Percentiles rank a stretch among this genome's conserved stretches.
Conservation (phyloP, 2,888 invertebrate species). For the Eustalomyia histrio region DNA sequence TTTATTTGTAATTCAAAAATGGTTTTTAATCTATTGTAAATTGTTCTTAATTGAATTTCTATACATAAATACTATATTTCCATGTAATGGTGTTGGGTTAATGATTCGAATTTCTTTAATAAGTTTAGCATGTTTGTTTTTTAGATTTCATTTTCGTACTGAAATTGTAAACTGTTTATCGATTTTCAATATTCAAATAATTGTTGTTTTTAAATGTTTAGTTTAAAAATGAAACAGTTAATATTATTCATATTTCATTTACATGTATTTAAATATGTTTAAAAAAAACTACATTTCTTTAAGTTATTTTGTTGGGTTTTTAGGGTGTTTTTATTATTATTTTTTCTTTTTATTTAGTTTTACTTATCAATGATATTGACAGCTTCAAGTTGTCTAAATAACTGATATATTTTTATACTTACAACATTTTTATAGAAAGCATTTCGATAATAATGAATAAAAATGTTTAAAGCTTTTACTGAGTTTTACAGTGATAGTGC, state of each 20-base stretch:
- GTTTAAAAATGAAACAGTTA: slow-evolving; percentile 6
- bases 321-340: not conserved
- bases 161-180: slow-evolving; percentile 26
- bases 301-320: not conserved
- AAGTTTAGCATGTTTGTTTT: slow-evolving; percentile 61
- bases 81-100: slow-evolving; percentile 47
- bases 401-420: not conserved
- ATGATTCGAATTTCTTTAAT: slow-evolving; percentile 22
- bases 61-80: slow-evolving; percentile 22
- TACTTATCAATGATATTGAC: slow-evolving; percentile 9
- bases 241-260: slow-evolving; percentile 6
- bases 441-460: too few species aligned
- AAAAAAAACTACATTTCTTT: too few species aligned
- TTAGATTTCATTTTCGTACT: slow-evolving; percentile 28
- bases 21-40: slow-evolving; percentile 51
- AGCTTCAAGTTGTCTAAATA: not conserved
- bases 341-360: slow-evolving; percentile 26
- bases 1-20: slow-evolving; percentile 29
- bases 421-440: too few species aligned
- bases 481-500: too few species aligned
- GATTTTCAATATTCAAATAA: not conserved
- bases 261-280: not conserved
- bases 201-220: slow-evolving; percentile 47
- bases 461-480: too few species aligned
- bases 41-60: slow-evolving; percentile 43